Evolutionary conservation across 37 sponge, comb jelly and placozoan species (phyloP).

Genomic region (Mnemiopsis leidyi): DNA sequence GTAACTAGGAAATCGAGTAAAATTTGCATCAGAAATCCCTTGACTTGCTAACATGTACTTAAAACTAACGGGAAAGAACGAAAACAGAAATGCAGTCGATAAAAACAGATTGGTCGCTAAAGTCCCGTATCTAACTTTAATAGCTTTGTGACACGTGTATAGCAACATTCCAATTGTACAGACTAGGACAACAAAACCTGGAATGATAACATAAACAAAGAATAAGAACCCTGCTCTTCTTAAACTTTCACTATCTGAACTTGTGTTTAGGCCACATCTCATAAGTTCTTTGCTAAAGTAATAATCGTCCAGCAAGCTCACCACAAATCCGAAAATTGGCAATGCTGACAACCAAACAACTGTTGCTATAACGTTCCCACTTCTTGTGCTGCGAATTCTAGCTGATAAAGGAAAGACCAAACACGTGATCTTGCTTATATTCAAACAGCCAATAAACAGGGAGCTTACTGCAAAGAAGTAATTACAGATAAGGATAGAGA

Average conservation of each 20-base stretch:
- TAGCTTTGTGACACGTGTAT: background rate
- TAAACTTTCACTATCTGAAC: background rate
- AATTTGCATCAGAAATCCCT: background rate
- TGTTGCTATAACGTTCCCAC: background rate
- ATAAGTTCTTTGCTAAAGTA: background rate
- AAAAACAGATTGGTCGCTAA: background rate
- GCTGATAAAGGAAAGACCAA: background rate
- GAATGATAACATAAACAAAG: background rate
- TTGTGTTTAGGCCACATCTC: background rate
- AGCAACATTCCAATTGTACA: background rate
- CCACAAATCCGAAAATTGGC: background rate
- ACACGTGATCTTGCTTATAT: background rate
- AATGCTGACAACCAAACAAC: background rate
- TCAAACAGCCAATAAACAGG: background rate
- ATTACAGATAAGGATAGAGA: background rate
- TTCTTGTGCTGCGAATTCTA: background rate
- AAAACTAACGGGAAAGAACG: background rate
- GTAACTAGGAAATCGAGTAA: background rate
- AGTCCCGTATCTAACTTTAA: background rate
- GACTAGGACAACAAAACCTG: background rate
- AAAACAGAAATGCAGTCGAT: background rate
- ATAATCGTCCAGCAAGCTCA: background rate
- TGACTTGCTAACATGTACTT: background rate
- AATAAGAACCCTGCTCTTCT: background rate
- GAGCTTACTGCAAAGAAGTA: background rate